These are phyloP conservation scores for Thera britannica DNA, from an alignment of 2,888 invertebrate genomes.

Conservation along the genomic window DNA sequence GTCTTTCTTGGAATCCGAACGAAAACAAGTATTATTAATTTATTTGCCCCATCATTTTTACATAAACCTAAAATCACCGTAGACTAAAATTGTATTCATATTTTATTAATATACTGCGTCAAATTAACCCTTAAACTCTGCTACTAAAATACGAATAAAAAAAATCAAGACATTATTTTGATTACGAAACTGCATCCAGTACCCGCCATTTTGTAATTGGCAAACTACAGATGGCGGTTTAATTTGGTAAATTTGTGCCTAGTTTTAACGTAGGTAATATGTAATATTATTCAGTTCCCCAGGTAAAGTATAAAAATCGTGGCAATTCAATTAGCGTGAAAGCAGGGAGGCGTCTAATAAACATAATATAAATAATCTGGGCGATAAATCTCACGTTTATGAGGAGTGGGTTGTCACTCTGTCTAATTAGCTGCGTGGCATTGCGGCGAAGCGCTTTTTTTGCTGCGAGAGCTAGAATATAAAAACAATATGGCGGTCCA, in stretches of 20 bases:
- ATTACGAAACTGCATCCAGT: too few species aligned
- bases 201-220: too few species aligned
- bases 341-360: conserved; percentile 81
- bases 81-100: too few species aligned
- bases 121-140: too few species aligned
- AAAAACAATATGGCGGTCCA: background rate
- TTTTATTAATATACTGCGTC: too few species aligned
- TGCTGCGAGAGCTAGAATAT: conserved; percentile 4
- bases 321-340: conserved; percentile 83
- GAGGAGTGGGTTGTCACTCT: conserved; percentile 84
- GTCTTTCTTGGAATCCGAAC: too few species aligned
- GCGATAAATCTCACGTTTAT: conserved; percentile 84
- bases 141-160: too few species aligned
- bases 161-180: too few species aligned
- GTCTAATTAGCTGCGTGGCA: conserved; percentile 77
- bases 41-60: too few species aligned
- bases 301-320: conserved; percentile 80
- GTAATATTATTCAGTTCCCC: conserved; percentile 40
- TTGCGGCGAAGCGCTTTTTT: conserved; percentile 26
- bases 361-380: conserved; percentile 85
- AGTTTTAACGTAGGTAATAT: background rate
- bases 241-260: background rate
- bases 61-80: too few species aligned
- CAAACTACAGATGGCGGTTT: background rate
- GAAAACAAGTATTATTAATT: too few species aligned